Percentiles rank a stretch among this genome's conserved stretches.
These are phyloP conservation scores for Mico argentatus DNA, from an alignment of 2,797 vertebrate species.

Conservation along the genomic window DNA sequence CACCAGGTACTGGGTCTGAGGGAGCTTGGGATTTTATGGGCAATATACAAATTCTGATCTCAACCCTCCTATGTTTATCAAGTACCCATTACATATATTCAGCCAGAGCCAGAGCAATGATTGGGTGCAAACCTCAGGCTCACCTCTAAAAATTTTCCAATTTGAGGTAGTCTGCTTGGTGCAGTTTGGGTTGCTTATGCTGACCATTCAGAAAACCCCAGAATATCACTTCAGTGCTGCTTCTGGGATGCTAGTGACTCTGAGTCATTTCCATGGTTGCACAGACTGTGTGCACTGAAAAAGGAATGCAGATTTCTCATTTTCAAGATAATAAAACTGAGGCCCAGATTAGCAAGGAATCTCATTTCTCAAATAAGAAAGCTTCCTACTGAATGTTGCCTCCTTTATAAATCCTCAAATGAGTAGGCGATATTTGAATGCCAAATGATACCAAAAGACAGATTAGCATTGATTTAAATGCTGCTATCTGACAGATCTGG, in stretches of 20 bases:
- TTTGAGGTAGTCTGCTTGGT: not conserved
- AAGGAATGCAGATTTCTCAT: constrained; percentile 35
- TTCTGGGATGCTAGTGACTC: not conserved
- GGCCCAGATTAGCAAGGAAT: constrained; percentile 39
- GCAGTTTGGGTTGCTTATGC: not conserved
- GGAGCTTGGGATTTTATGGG: not conserved
- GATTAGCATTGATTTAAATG: constrained; percentile 59
- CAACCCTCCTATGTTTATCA: not conserved
- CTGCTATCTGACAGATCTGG: not conserved
- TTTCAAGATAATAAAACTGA: constrained; percentile 58
- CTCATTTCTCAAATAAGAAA: constrained; percentile 57
- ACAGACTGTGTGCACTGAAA: not conserved
- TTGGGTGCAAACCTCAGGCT: not conserved
- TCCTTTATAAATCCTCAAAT: constrained; percentile 60
- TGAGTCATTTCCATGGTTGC: not conserved
- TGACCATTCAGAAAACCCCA: not conserved
- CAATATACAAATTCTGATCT: not conserved
- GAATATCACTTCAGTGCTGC: not conserved
- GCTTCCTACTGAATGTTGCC: constrained; percentile 26
- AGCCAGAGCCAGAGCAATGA: not conserved
- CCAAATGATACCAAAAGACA: constrained; percentile 53
- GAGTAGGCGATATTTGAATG: constrained; percentile 57
- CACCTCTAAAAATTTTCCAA: not conserved
- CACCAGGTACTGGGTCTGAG: not conserved
- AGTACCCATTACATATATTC: not conserved